Evolutionary conservation across 2,888 invertebrate species (phyloP).

Genomic region (Selenia dentaria): DNA sequence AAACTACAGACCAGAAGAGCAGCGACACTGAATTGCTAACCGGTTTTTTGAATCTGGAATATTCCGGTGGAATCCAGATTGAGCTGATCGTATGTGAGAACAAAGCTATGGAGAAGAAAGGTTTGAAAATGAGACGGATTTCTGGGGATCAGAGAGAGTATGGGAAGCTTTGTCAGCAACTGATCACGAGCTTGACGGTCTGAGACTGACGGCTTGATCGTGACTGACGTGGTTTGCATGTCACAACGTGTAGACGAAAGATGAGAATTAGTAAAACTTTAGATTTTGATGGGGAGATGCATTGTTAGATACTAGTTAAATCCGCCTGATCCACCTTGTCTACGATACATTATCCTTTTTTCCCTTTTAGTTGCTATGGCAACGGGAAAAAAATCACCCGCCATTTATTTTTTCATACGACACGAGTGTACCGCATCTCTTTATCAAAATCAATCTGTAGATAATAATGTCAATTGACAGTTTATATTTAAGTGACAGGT

Average conservation of each 20-base stretch:
- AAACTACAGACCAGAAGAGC: conserved; percentile 60
- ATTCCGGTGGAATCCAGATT: conserved; percentile 94
- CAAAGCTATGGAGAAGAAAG: conserved; percentile 89
- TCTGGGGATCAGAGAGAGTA: conserved; percentile 95
- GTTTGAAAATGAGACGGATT: conserved; percentile 93
- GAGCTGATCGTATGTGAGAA: conserved; percentile 92
- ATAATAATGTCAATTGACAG: too few relatives aligned
- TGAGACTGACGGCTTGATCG: conserved; percentile 43
- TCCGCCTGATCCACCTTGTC: not conserved
- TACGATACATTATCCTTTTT: not conserved
- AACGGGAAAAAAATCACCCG: not conserved
- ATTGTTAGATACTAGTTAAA: conserved; percentile 2
- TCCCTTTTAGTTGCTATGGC: not conserved
- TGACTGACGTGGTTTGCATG: not conserved
- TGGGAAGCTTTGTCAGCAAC: conserved; percentile 93
- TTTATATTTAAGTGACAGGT: not conserved
- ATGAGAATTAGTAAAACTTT: too few relatives aligned
- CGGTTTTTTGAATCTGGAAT: conserved; percentile 87
- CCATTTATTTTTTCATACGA: not conserved
- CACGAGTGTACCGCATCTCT: too few relatives aligned
- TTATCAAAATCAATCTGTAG: too few relatives aligned
- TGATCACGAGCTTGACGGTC: conserved; percentile 94
- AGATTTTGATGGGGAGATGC: not conserved
- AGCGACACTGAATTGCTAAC: conserved; percentile 61
- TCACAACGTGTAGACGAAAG: not conserved